Evolutionary conservation across 1,140 invertebrate species (phyloP).

Genomic region (Paracyclopina nana): DNA sequence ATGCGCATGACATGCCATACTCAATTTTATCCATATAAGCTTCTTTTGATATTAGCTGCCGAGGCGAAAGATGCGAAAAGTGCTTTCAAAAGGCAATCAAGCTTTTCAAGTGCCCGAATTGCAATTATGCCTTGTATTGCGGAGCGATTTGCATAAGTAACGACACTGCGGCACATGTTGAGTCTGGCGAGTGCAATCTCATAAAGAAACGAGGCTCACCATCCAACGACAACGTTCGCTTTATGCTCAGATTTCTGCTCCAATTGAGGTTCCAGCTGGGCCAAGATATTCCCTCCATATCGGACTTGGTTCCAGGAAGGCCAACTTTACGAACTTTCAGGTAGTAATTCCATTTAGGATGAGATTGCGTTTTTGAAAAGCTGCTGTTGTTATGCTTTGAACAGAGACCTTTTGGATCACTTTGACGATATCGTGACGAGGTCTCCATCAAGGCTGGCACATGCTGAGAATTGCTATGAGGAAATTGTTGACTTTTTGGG

Average conservation of each 20-base stretch:
- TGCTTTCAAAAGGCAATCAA: slow-evolving; percentile 4
- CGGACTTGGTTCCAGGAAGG: slow-evolving; percentile 2
- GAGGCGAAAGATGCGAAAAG: slow-evolving; percentile 1
- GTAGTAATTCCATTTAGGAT: no score
- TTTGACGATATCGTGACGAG: slow-evolving; percentile 1
- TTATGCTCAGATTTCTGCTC: slow-evolving; percentile 6
- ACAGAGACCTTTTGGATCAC: slow-evolving; percentile 12
- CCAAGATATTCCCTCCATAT: no score
- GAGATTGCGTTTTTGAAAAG: no score
- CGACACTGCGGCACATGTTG: slow-evolving; percentile 1
- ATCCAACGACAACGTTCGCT: slow-evolving; percentile 5
- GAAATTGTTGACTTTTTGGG: slow-evolving; percentile 5
- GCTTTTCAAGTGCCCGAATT: neutral
- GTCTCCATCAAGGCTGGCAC: neutral
- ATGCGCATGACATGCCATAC: no score
- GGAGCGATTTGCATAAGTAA: neutral
- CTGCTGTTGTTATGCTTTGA: no score
- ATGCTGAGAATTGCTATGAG: neutral
- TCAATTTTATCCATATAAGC: no score
- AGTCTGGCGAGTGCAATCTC: neutral
- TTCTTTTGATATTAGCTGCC: no score
- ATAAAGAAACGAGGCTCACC: neutral
- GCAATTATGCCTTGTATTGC: slow-evolving; percentile 12
- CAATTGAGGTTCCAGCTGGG: neutral
- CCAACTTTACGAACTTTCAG: neutral